These are phyloP conservation scores for Drosophila birchii DNA, from an alignment of 2,888 invertebrate species.

Conservation along the genomic window DNA sequence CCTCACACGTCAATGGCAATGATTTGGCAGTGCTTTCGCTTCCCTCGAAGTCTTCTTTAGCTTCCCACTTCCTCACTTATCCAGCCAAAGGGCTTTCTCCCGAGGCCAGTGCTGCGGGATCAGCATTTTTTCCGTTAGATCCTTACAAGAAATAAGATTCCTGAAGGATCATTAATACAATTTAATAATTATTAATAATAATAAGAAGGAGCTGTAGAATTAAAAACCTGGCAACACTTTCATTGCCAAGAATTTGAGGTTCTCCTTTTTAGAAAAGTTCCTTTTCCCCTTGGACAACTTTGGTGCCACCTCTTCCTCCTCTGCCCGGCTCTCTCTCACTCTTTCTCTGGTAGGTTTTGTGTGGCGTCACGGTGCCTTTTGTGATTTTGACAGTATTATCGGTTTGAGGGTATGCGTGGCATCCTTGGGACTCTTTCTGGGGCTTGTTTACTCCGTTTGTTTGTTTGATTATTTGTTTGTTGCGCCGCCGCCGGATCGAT, in stretches of 20 bases:
- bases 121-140: background rate
- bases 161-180: background rate
- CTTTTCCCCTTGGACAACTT: conserved; percentile 8
- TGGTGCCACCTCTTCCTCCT: background rate
- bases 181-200: background rate
- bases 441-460: conserved; percentile 44
- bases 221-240: background rate
- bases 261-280: background rate
- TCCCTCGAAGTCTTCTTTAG: background rate
- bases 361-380: conserved; percentile 42
- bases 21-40: conserved; percentile 50
- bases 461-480: conserved; percentile 49
- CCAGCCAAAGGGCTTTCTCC: background rate
- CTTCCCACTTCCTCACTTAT: conserved; percentile 7
- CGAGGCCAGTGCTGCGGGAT: background rate
- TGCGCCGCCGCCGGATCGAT: conserved; percentile 30
- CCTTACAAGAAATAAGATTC: background rate
- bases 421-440: conserved; percentile 33
- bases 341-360: conserved; percentile 25
- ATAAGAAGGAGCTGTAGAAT: background rate
- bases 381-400: conserved; percentile 63
- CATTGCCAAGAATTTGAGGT: background rate
- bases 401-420: background rate
- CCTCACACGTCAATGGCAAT: conserved; percentile 53
- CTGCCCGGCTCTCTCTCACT: background rate